These are phyloP conservation scores for Psilopogon haemacephalus DNA, from an alignment of 2,113 vertebrate species.

Conservation along the genomic window DNA sequence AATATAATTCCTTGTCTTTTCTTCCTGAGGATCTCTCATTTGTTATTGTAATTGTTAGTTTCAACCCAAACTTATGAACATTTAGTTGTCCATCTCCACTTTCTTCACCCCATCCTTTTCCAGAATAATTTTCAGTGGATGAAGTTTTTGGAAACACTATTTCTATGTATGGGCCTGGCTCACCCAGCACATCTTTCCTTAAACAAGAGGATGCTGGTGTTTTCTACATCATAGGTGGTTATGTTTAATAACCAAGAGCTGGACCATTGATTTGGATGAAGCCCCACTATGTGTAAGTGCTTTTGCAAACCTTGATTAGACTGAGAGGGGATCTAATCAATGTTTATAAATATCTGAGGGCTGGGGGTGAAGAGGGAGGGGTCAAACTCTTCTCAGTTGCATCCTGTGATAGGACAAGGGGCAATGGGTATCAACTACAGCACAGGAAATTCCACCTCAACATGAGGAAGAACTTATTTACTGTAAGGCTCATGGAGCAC, in stretches of 20 bases:
- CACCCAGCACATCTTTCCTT: neutral
- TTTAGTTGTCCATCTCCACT: neutral
- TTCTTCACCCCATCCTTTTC: neutral
- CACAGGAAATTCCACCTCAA: too few relatives aligned
- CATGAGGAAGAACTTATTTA: too few relatives aligned
- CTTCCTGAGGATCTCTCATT: neutral
- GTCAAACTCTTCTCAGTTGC: too few relatives aligned
- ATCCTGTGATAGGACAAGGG: too few relatives aligned
- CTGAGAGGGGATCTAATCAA: too few relatives aligned
- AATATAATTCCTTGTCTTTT: neutral
- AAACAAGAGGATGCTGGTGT: neutral
- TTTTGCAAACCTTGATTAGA: neutral
- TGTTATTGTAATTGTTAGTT: conserved; percentile 1
- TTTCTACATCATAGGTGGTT: neutral
- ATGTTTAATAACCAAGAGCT: neutral
- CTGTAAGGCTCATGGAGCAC: too few relatives aligned
- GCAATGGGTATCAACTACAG: too few relatives aligned
- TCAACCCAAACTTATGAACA: neutral
- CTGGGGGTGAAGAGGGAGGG: too few relatives aligned
- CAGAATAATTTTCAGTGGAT: neutral
- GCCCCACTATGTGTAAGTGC: neutral
- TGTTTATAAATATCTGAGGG: too few relatives aligned
- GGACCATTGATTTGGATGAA: neutral
- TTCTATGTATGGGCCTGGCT: neutral
- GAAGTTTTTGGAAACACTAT: neutral